Evolutionary conservation across 2,113 vertebrate genomes (phyloP).

Genomic region (Entelurus aequoreus): DNA sequence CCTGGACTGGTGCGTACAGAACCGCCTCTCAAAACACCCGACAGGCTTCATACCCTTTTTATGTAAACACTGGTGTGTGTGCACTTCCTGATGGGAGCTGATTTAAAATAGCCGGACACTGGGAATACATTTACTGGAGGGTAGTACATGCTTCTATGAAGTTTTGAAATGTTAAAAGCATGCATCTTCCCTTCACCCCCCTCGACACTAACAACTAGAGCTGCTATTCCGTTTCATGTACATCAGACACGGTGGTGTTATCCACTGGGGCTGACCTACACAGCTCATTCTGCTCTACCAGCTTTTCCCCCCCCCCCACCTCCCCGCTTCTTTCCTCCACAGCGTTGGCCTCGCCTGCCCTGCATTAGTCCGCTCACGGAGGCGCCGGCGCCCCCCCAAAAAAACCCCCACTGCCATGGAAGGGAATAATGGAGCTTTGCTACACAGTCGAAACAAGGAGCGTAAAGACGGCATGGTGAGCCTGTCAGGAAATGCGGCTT

Average conservation of each 20-base stretch:
- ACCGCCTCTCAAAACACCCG: too few relatives aligned
- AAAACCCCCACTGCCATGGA: slow-evolving; percentile 41
- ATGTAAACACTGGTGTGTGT: too few relatives aligned
- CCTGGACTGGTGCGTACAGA: too few relatives aligned
- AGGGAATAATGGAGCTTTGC: slow-evolving; percentile 52
- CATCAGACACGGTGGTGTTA: slow-evolving; percentile 51
- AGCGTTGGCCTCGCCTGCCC: slow-evolving; percentile 34
- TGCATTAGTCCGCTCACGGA: slow-evolving; percentile 53
- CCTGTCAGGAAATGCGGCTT: too few relatives aligned
- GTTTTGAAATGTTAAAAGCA: slow-evolving; percentile 31
- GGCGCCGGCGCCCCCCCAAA: slow-evolving; percentile 16
- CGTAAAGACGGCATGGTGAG: too few relatives aligned
- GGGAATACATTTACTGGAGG: not conserved
- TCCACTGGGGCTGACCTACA: slow-evolving; percentile 45
- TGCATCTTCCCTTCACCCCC: slow-evolving; percentile 15
- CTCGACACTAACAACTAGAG: slow-evolving; percentile 47
- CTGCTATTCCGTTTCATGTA: slow-evolving; percentile 54
- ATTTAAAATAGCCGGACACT: not conserved
- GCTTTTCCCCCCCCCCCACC: slow-evolving; percentile 30
- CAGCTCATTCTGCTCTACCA: slow-evolving; percentile 33
- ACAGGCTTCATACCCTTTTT: too few relatives aligned
- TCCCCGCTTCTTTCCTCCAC: slow-evolving; percentile 4
- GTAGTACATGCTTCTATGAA: not conserved
- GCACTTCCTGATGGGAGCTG: not conserved
- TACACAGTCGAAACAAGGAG: slow-evolving; percentile 17